Percentiles rank a stretch among this genome's conserved stretches.
Conservation (phyloP, 2,797 vertebrate genomes). For the Naso thynnoides region DNA sequence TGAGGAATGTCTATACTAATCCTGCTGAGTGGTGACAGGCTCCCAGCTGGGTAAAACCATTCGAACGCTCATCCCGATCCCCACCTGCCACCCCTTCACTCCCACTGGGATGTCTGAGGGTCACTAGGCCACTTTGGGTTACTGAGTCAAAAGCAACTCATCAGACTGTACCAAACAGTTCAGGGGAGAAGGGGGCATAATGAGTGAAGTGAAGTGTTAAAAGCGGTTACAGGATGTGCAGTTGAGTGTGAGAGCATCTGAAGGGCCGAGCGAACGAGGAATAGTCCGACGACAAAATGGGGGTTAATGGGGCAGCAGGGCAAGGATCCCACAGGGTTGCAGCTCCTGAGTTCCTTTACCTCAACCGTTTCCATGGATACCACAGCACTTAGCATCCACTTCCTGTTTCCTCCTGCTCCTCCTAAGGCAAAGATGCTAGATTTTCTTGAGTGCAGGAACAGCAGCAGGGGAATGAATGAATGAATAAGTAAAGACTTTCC, state of each 20-base stretch:
- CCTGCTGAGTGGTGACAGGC: slow-evolving; percentile 32
- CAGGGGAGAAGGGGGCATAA: background rate
- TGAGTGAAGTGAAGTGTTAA: slow-evolving; percentile 42
- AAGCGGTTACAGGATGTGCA: slow-evolving; percentile 55
- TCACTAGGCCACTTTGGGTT: slow-evolving; percentile 45
- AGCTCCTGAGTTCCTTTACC: slow-evolving; percentile 33
- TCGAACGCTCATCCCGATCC: background rate
- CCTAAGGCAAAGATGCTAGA: slow-evolving; percentile 28
- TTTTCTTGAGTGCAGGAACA: slow-evolving; percentile 58
- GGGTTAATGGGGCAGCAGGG: slow-evolving; percentile 34
- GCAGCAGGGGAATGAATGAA: slow-evolving; percentile 55
- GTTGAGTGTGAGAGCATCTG: slow-evolving; percentile 41
- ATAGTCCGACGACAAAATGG: slow-evolving; percentile 18
- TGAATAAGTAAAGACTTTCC: slow-evolving; percentile 75
- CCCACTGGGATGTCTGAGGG: slow-evolving; percentile 38
- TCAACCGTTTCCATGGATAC: slow-evolving; percentile 62
- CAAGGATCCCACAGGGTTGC: background rate
- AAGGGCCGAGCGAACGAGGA: slow-evolving; percentile 29
- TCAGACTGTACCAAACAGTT: slow-evolving; percentile 30
- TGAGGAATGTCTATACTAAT: background rate
- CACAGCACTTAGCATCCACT: slow-evolving; percentile 69
- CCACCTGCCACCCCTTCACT: slow-evolving; percentile 16
- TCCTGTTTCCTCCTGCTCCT: slow-evolving; percentile 67
- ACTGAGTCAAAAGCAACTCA: slow-evolving; percentile 41
- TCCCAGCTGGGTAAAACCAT: slow-evolving; percentile 26